Conservation (phyloP, 2,888 invertebrate genomes). For the Uloborus plumipes region DNA sequence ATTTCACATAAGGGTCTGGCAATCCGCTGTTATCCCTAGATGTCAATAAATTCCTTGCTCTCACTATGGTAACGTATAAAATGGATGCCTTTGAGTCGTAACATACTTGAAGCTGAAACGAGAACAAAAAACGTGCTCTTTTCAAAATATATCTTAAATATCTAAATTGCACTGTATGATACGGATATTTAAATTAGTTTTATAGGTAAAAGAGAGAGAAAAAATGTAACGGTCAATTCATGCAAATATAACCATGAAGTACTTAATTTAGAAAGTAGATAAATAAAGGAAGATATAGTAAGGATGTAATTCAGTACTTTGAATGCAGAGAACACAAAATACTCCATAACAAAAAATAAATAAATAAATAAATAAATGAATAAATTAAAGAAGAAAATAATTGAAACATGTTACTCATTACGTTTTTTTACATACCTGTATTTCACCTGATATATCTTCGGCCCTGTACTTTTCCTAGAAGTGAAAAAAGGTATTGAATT, state of each 20-base stretch:
- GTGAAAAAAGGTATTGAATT: background rate
- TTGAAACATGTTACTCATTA: no score
- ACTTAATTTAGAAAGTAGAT: no score
- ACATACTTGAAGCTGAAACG: conserved; percentile 74
- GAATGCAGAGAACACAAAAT: no score
- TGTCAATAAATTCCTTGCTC: conserved; percentile 73
- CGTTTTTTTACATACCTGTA: conserved; percentile 44
- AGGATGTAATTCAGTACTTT: no score
- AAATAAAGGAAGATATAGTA: no score
- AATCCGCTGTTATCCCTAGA: conserved; percentile 68
- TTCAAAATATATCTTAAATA: background rate
- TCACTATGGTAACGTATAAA: conserved; percentile 75
- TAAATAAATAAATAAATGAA: no score
- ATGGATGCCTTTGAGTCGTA: conserved; percentile 75
- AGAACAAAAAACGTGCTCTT: conserved; percentile 5
- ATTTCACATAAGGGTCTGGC: conserved; percentile 77
- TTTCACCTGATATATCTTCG: conserved; percentile 63
- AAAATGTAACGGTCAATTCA: no score
- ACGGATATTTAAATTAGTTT: no score
- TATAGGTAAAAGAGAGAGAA: no score
- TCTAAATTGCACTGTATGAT: background rate
- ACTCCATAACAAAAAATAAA: no score
- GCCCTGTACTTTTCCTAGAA: conserved; percentile 60
- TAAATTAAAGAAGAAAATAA: no score
- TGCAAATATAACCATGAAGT: no score